phyloP scores from a whole-genome alignment of 2,113 vertebrate genomes.

The Menura novaehollandiae region DNA sequence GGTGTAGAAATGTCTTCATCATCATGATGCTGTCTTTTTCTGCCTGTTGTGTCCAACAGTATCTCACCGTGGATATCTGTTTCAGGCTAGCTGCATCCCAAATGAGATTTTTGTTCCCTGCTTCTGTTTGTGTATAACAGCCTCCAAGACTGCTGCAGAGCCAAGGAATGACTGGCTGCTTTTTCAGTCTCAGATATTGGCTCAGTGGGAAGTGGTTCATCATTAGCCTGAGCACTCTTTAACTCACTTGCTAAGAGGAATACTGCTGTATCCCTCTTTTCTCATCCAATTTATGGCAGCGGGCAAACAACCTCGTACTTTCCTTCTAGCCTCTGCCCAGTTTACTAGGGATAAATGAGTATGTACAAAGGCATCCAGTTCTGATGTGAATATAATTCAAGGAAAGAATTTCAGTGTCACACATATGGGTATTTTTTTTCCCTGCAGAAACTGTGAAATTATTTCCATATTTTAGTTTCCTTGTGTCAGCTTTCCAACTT shows the following conservation, averaged over 20 bases:
- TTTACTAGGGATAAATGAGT: not conserved
- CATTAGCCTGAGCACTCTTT: not conserved
- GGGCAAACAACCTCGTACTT: not conserved
- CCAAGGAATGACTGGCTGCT: constrained; percentile 7
- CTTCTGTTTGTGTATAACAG: constrained; percentile 34
- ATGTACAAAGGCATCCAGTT: not conserved
- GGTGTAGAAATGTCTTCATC: not conserved
- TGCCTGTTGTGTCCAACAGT: not conserved
- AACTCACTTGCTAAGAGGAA: constrained; percentile 5
- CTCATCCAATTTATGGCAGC: not conserved
- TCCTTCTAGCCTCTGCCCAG: not conserved
- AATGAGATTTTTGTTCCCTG: constrained; percentile 16
- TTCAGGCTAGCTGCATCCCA: not conserved
- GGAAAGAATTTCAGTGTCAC: not conserved
- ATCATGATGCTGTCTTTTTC: not conserved
- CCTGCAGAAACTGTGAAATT: not conserved
- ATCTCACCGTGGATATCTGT: not conserved
- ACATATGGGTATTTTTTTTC: not conserved
- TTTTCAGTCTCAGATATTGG: not conserved
- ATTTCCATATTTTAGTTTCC: not conserved
- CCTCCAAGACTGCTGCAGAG: constrained; percentile 3
- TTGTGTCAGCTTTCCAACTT: not conserved
- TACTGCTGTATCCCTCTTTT: not conserved
- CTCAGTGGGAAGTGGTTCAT: not conserved
- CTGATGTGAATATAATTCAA: not conserved